phyloP scores from a whole-genome alignment of 2,797 vertebrate species.

The Hippoglossus hippoglossus region DNA sequence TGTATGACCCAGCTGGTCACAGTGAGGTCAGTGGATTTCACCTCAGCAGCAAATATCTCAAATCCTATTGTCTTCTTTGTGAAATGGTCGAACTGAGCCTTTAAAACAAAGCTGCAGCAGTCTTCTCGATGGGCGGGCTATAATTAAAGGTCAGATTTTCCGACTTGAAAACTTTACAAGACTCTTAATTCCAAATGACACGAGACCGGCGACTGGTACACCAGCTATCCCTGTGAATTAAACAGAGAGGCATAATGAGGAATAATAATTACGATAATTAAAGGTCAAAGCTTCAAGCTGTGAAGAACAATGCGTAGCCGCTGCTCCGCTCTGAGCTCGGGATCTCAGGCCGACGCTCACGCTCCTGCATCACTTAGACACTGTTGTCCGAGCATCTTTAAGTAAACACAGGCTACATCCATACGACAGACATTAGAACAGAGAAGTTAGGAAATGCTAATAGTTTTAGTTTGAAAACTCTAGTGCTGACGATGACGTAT shows the following conservation, averaged over 20 bases:
- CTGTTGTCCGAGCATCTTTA: no score
- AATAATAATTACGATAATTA: constrained; percentile 53
- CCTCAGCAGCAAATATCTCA: background rate
- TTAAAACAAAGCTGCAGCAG: constrained; percentile 36
- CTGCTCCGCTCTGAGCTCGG: background rate
- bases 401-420: no score
- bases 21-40: background rate
- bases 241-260: constrained; percentile 40
- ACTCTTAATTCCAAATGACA: constrained; percentile 36
- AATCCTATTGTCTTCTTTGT: constrained; percentile 1
- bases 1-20: background rate
- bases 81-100: background rate
- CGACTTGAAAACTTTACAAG: constrained; percentile 32
- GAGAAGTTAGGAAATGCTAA: no score
- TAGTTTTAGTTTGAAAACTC: no score
- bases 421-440: no score
- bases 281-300: constrained; percentile 62
- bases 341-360: background rate
- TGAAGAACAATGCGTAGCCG: background rate
- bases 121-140: constrained; percentile 13
- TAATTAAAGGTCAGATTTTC: constrained; percentile 62
- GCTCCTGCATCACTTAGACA: no score
- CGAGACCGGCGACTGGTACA: background rate
- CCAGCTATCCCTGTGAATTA: constrained; percentile 29
- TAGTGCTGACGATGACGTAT: no score